Conservation (phyloP, 2,113 vertebrate species). For the Varanus komodoensis region DNA sequence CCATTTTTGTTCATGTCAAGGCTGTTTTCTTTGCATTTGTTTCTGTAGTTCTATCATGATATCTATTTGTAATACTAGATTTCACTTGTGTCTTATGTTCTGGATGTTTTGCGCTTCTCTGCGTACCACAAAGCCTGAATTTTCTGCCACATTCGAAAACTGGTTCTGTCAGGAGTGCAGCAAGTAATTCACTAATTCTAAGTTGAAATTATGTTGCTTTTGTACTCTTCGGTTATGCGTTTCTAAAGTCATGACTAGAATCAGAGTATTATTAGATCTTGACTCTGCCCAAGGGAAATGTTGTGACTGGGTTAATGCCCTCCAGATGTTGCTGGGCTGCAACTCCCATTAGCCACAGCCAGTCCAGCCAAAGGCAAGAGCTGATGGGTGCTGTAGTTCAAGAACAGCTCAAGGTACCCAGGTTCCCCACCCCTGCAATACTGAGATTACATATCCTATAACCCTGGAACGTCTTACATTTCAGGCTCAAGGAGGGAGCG, state of each 20-base stretch:
- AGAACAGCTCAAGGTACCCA: not conserved
- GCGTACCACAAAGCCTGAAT: not conserved
- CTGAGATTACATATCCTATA: not conserved
- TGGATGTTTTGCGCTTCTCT: not conserved
- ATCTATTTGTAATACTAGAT: not conserved
- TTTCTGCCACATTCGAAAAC: not conserved
- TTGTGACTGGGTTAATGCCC: not conserved
- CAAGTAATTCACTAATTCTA: not conserved
- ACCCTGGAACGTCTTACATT: accelerated
- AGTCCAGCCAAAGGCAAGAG: too few species aligned
- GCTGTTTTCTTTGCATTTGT: not conserved
- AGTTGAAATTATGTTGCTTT: accelerated
- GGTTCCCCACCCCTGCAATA: accelerated
- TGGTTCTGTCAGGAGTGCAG: not conserved
- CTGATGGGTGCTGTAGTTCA: not conserved
- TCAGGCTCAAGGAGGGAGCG: constrained; percentile 91
- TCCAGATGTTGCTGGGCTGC: not conserved
- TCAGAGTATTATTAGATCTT: not conserved
- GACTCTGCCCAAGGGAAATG: not conserved
- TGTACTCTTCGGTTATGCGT: not conserved
- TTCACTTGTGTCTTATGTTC: not conserved
- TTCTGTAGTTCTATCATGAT: not conserved
- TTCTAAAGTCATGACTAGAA: not conserved
- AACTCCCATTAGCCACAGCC: too few species aligned
- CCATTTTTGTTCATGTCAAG: too few species aligned